Evolutionary conservation across 1,140 invertebrate genomes (phyloP), one percentile per base, ranked within the genome.

Genomic region (Drosophila sturtevanti): DNA sequence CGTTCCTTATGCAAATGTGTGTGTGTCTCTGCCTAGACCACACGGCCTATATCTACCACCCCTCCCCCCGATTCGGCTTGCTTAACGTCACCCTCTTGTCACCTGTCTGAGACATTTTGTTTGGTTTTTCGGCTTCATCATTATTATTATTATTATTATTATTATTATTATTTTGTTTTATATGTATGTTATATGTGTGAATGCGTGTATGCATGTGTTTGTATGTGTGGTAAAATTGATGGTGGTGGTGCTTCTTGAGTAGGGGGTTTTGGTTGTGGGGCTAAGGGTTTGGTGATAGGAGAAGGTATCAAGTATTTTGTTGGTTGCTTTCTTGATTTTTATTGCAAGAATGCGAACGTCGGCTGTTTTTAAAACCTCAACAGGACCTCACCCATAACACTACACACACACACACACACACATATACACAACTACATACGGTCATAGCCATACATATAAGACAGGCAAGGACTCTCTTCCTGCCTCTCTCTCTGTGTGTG

Each of bases 281-380:
- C n/a, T n/a, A n/a, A n/a, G n/a, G n/a, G n/a, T 31, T 31, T 31
- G 27, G 5, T 31, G 27, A 31, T 31, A 31, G 27, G 41, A 21
- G 41, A 9, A 48, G 64, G 54, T 56, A 55, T 59, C 38, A 62
- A 62, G 81, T 79, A 65, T 77, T 73, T 67, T 76, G 73, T 44
- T 70, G 62, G 52, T 72, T 74, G 79, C 75, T 87, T 78, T 87
- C 76, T 87, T 89, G 82, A 87, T 89, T 87, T 87, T 87, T 87
- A 87, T 87, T 82, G 84, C 86, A 77, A 54, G 86, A 87, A 84
- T 89, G 84, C 84, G 79, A 89, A 89, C 85, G 84, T 89, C 72
- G 84, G 85, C 85, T 69, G 84, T 85, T 78, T 84, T 89, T 89
- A 89, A 89, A 89, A 79, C 75, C 79, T 76, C 72, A 72, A 68